Evolutionary conservation across 2,113 vertebrate species (phyloP).

Genomic region (Aythya baeri): DNA sequence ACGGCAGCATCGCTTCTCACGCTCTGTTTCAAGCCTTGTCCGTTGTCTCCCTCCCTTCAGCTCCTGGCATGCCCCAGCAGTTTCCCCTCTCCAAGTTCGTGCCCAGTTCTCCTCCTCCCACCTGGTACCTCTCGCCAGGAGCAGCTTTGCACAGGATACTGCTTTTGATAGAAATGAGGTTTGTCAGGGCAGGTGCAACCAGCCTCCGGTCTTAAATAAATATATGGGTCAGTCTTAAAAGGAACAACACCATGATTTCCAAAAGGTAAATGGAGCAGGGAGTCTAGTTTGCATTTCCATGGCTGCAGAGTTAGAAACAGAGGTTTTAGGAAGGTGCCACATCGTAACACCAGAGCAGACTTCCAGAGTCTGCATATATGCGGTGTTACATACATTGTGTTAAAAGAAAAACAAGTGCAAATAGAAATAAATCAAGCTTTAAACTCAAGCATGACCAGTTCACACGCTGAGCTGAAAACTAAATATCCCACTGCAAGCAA

Average conservation of each 20-base stretch:
- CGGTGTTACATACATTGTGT: not conserved
- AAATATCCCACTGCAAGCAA: conserved; percentile 44
- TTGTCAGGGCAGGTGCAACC: not conserved
- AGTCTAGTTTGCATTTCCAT: not conserved
- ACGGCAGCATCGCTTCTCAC: fast-evolving
- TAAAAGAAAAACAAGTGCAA: conserved; percentile 63
- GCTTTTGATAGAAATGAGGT: not conserved
- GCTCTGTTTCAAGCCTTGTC: not conserved
- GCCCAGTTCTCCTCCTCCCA: not conserved
- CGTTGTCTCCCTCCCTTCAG: not conserved
- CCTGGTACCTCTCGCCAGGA: not conserved
- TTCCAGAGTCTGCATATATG: not conserved
- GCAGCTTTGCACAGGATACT: not conserved
- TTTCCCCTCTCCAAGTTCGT: not conserved
- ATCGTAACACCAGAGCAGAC: not conserved
- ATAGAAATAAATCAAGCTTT: conserved; percentile 46
- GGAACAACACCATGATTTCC: not conserved
- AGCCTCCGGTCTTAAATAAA: not conserved
- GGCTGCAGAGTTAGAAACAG: not conserved
- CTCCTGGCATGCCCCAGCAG: not conserved
- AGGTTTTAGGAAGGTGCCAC: not conserved
- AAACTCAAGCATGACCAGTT: conserved; percentile 56
- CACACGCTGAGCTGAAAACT: conserved; percentile 36
- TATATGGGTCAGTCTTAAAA: not conserved
- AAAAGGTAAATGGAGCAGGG: not conserved